Percentiles rank a stretch among this genome's conserved stretches.
phyloP scores from a whole-genome alignment of 1,140 invertebrate genomes.

The Rhopalosiphum maidis region DNA sequence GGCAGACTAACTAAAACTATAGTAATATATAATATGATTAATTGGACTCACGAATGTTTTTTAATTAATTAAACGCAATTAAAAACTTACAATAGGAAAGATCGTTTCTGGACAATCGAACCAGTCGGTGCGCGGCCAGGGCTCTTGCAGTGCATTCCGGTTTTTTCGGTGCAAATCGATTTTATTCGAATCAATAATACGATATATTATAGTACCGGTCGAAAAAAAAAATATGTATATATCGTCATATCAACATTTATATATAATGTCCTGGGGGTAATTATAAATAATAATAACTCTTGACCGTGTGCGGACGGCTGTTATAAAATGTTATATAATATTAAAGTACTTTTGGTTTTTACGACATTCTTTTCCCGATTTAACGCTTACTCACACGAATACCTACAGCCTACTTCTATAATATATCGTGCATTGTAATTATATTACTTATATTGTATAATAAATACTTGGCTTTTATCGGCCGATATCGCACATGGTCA shows the following conservation, averaged over 20 bases:
- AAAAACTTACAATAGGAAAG: conserved; percentile 41
- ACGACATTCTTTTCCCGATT: background rate
- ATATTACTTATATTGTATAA: background rate
- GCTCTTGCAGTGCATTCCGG: conserved; percentile 12
- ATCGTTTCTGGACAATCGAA: conserved; percentile 37
- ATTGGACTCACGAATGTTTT: conserved; percentile 41
- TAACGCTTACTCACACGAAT: too few species aligned
- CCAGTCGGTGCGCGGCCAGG: background rate
- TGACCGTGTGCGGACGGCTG: background rate
- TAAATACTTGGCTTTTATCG: background rate
- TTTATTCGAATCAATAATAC: background rate
- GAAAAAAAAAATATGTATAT: background rate
- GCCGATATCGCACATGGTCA: background rate
- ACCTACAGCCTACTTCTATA: background rate
- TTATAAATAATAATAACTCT: conserved; percentile 36
- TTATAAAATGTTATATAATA: background rate
- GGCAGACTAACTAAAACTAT: background rate
- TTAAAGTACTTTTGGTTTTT: background rate
- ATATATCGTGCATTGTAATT: background rate
- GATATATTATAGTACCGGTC: background rate
- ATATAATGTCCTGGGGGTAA: conserved; percentile 32
- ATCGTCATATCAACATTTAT: background rate
- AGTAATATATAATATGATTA: conserved; percentile 36
- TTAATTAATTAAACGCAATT: conserved; percentile 57
- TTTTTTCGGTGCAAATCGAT: conserved; percentile 46